Evolutionary conservation across 2,113 vertebrate genomes (phyloP), one percentile per base, ranked within the genome.

Genomic region (Trogon melanurus): DNA sequence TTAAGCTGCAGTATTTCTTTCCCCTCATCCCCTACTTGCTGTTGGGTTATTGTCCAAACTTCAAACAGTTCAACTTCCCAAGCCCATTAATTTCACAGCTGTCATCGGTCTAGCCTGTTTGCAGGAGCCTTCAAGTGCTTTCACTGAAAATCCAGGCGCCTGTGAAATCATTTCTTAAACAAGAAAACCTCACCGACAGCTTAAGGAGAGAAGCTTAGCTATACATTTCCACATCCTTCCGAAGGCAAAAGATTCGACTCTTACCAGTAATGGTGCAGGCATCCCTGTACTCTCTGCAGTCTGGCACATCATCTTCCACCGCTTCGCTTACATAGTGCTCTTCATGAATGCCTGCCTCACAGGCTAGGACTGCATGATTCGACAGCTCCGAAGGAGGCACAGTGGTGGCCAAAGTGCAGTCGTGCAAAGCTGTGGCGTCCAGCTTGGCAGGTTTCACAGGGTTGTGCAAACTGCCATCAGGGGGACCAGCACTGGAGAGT

Each of bases 181-280:
- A 61, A 41, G 34, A 58, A 50, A 58, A 72, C 1, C n/a, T 66
- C 36, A n/a, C 23, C 34, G 53, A 1, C 4, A 51, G 51, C 20
- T 82, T 30, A 48, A 89, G 73, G 81, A 69, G 5, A 48, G 14
- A 75, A 70, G 30, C 10, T 36, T 34, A 69, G 56, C 60, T 47
- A 25, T 11, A 7, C 6, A n/a, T 22, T 29, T 57, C 45, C 30
- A 22, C 20, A 34, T 2, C 48, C 29, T 48, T 15, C n/a, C 13
- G 18, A 15, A 47, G 36, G 44, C 6, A 36, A 54, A 88, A 64
- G 25, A 62, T 57, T 6, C 6, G 26, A 11, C 9, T 45, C 97
- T 56, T 98, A 99, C 99, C 99, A 50, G 99, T 99, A 97, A 99
- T 99, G 97, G 99, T 99, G 98, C 99, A 98, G 93, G 99, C 99